A percentile compares a stretch with the other conserved stretches of the same genome.
Evolutionary conservation across 2,888 invertebrate species (phyloP).

Genomic region (Drosophila mimica): DNA sequence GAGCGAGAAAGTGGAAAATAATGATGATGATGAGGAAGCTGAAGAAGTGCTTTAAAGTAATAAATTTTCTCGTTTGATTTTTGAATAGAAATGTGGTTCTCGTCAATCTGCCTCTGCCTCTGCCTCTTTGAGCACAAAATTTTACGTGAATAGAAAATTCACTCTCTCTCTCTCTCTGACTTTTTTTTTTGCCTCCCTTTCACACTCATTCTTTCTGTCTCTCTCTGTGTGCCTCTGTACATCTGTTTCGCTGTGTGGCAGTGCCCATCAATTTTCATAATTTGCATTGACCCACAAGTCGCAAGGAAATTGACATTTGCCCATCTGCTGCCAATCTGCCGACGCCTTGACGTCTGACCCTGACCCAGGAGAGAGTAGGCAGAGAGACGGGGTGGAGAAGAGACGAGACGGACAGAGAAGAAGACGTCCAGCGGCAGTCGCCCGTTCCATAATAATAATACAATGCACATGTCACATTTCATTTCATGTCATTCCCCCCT

Average conservation of each 20-base stretch:
- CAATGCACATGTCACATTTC: slow-evolving; percentile 50
- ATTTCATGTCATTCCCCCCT: slow-evolving; percentile 1
- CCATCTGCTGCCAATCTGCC: slow-evolving; percentile 9
- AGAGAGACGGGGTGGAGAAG: background rate
- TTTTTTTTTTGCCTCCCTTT: background rate
- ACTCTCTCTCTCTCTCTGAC: background rate
- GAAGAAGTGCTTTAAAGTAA: background rate
- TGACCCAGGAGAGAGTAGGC: slow-evolving; percentile 8
- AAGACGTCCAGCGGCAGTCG: background rate
- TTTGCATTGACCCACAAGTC: slow-evolving; percentile 47
- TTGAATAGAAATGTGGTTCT: background rate
- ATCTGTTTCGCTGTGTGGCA: background rate
- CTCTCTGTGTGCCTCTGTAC: background rate
- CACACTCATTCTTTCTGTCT: background rate
- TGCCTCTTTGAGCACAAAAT: no score
- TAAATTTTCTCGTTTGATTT: background rate
- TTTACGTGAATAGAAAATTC: no score
- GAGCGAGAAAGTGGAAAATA: no score
- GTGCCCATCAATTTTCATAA: slow-evolving; percentile 41
- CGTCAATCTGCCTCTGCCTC: background rate
- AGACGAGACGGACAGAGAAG: background rate
- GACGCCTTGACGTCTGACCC: slow-evolving; percentile 28
- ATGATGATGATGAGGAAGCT: background rate
- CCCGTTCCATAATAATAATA: slow-evolving; percentile 17
- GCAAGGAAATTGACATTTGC: slow-evolving; percentile 37